These are phyloP conservation scores for Heliconius himera DNA, from an alignment of 1,140 invertebrate genomes.

Conservation along the genomic window DNA sequence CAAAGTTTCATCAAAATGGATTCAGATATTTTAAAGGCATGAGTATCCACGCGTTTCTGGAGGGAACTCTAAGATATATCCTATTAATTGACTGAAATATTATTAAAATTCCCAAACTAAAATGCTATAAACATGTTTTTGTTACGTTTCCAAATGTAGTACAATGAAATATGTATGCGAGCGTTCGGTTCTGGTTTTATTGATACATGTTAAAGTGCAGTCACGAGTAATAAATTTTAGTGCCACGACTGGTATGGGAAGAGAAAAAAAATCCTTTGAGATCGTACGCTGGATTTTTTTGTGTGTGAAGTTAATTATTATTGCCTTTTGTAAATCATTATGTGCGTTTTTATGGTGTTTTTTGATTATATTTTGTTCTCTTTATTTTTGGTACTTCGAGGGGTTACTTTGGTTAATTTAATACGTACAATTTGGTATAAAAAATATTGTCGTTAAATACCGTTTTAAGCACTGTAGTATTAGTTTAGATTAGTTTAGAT, in stretches of 20 bases:
- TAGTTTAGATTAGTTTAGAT: no score
- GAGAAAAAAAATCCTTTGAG: constrained; percentile 8
- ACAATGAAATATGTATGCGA: neutral
- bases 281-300: constrained; percentile 2
- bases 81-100: no score
- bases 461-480: no score
- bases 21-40: no score
- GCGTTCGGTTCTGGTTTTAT: neutral
- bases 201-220: neutral
- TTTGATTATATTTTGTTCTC: neutral
- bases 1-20: no score
- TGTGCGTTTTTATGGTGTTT: neutral
- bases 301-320: neutral
- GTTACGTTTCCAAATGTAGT: neutral
- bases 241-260: constrained; percentile 9
- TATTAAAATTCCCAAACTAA: no score
- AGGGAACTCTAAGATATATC: no score
- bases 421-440: neutral
- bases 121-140: no score
- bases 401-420: neutral
- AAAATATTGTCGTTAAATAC: no score
- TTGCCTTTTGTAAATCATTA: neutral
- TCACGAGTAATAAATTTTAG: constrained; percentile 5
- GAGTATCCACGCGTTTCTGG: no score
- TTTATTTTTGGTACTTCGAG: neutral